A percentile compares a stretch with the other conserved stretches of the same genome.
Conservation (phyloP, 2,113 vertebrate genomes). For the Sciurus niger region DNA sequence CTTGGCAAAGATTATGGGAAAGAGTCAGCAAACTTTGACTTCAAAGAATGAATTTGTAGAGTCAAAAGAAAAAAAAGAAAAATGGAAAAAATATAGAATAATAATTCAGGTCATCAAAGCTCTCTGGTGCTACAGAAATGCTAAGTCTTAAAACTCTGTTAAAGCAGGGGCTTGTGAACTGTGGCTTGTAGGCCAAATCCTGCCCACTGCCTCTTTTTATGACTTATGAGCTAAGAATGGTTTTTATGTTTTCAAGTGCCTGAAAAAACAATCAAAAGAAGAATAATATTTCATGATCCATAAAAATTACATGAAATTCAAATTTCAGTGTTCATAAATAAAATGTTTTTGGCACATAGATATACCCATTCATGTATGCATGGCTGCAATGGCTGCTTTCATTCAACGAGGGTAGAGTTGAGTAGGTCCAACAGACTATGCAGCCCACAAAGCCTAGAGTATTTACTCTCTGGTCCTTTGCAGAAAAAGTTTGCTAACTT, state of each 20-base stretch:
- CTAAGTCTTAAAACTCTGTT: constrained; percentile 18
- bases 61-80: not conserved
- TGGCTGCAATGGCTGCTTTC: not conserved
- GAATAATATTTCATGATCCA: constrained; percentile 45
- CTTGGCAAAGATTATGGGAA: constrained; percentile 43
- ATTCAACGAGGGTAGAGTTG: not conserved
- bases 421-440: not conserved
- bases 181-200: not conserved
- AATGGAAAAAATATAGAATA: constrained; percentile 43
- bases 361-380: not conserved
- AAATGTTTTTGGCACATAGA: constrained; percentile 15
- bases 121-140: constrained; percentile 1
- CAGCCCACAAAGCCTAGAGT: not conserved
- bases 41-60: constrained; percentile 54
- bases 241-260: constrained; percentile 57
- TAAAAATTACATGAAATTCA: constrained; percentile 67
- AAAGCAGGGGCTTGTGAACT: constrained; percentile 22
- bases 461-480: not conserved
- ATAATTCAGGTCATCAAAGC: constrained; percentile 52
- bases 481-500: not conserved
- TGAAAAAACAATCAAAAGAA: constrained; percentile 66
- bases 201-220: not conserved
- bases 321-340: constrained; percentile 53
- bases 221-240: constrained; percentile 17
- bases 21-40: constrained; percentile 33